Percentiles rank a stretch among this genome's conserved stretches.
Conservation (phyloP, 2,113 vertebrate genomes). For the Pollimyrus isidori region DNA sequence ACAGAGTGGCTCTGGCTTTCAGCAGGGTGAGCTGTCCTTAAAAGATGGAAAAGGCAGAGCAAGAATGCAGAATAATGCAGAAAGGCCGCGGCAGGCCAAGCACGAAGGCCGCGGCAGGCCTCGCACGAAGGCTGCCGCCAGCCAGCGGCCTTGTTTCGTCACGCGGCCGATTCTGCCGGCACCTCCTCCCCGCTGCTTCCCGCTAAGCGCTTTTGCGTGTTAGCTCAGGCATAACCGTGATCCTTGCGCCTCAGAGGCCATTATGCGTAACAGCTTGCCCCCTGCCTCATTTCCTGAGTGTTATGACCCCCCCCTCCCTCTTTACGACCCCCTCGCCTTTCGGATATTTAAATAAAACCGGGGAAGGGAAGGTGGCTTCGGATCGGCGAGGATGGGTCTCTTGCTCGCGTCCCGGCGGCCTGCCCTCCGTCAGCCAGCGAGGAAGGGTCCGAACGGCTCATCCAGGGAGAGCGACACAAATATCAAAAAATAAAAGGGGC, state of each 20-base stretch:
- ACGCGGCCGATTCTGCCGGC: not conserved
- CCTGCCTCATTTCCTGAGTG: conserved; percentile 51
- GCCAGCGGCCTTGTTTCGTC: not conserved
- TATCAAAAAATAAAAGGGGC: conserved; percentile 28
- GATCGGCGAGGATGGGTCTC: not conserved
- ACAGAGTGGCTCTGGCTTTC: not conserved
- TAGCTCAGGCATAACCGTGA: conserved; percentile 27
- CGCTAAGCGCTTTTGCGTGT: not conserved
- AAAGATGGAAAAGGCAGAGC: not conserved
- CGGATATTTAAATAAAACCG: conserved; percentile 68
- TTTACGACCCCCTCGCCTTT: conserved; percentile 67
- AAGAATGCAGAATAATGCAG: not conserved
- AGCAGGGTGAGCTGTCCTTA: not conserved
- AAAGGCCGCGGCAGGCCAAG: not conserved
- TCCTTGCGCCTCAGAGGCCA: conserved; percentile 49
- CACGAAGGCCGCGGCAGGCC: not conserved
- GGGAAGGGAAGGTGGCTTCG: conserved; percentile 19
- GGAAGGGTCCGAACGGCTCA: conserved; percentile 51
- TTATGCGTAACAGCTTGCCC: conserved; percentile 55
- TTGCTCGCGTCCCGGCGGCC: conserved; percentile 37
- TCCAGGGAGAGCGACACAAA: conserved; percentile 20
- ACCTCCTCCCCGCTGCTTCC: conserved; percentile 37
- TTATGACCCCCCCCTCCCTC: conserved; percentile 54
- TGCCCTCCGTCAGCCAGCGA: conserved; percentile 52
- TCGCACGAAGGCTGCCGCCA: not conserved